A percentile compares a stretch with the other conserved stretches of the same genome.
phyloP scores from a whole-genome alignment of 2,888 invertebrate species.

The Agonum fuliginosum region DNA sequence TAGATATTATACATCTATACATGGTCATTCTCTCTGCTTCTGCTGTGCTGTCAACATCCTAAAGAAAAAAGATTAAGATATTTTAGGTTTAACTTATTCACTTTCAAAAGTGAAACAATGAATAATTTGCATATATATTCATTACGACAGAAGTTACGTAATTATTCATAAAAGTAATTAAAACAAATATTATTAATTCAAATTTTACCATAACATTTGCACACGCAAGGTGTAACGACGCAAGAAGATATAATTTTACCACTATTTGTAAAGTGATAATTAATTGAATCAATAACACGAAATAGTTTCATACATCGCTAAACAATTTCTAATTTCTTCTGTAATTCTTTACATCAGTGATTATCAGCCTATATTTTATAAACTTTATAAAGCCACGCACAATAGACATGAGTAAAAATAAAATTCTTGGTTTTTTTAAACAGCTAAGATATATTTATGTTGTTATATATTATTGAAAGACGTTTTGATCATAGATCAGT shows the following conservation, averaged over 20 bases:
- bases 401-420: no score
- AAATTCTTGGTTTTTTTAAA: no score
- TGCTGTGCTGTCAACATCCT: constrained; percentile 75
- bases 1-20: constrained; percentile 91
- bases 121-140: constrained; percentile 43
- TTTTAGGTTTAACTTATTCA: constrained; percentile 38
- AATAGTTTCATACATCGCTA: not conserved
- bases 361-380: no score
- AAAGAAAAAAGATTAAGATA: constrained; percentile 60
- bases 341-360: not conserved
- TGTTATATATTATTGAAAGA: no score
- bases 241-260: constrained; percentile 8
- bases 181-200: constrained; percentile 38
- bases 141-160: constrained; percentile 22
- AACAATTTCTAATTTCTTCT: constrained; percentile 17
- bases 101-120: constrained; percentile 49
- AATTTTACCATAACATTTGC: constrained; percentile 26
- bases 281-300: constrained; percentile 9
- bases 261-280: constrained; percentile 9
- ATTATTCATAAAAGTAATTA: constrained; percentile 44
- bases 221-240: not conserved
- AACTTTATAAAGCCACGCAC: no score
- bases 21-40: constrained; percentile 88
- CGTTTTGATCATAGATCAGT: no score
- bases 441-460: no score